These are phyloP conservation scores for Brachionichthys hirsutus DNA, from an alignment of 2,113 vertebrate species.

Conservation along the genomic window DNA sequence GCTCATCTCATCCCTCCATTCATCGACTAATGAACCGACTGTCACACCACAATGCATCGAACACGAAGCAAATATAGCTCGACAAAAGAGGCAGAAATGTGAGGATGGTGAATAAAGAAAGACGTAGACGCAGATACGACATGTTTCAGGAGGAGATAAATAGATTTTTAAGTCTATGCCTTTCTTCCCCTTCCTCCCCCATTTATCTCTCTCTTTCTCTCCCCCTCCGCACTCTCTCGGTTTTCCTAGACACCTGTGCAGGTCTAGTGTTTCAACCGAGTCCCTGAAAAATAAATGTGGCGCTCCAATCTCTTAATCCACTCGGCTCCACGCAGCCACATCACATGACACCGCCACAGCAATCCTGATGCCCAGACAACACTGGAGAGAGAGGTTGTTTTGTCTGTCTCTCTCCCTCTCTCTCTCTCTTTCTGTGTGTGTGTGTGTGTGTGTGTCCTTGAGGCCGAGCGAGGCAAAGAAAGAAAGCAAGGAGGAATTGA, in stretches of 20 bases:
- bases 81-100: not conserved
- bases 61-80: not conserved
- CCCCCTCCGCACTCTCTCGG: conserved; percentile 45
- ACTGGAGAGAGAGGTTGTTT: conserved; percentile 62
- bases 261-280: conserved; percentile 92
- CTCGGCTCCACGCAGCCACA: conserved; percentile 95
- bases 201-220: conserved; percentile 21
- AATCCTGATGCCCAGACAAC: conserved; percentile 87
- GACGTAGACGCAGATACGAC: conserved; percentile 3
- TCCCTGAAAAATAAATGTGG: conserved; percentile 97
- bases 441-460: conserved; percentile 1
- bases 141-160: conserved; percentile 7
- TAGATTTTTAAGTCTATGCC: conserved; percentile 1
- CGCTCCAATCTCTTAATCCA: conserved; percentile 99
- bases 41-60: not conserved
- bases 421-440: not conserved
- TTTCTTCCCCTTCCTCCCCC: not conserved
- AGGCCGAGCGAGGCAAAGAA: conserved; percentile 2
- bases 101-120: no score
- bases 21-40: not conserved
- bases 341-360: conserved; percentile 92
- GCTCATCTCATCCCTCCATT: not conserved
- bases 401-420: conserved; percentile 5
- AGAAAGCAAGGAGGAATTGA: no score
- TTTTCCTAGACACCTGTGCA: conserved; percentile 94